These are phyloP conservation scores for Pseudotriccus pelzelni DNA, from an alignment of 2,797 vertebrate species.

Conservation along the genomic window DNA sequence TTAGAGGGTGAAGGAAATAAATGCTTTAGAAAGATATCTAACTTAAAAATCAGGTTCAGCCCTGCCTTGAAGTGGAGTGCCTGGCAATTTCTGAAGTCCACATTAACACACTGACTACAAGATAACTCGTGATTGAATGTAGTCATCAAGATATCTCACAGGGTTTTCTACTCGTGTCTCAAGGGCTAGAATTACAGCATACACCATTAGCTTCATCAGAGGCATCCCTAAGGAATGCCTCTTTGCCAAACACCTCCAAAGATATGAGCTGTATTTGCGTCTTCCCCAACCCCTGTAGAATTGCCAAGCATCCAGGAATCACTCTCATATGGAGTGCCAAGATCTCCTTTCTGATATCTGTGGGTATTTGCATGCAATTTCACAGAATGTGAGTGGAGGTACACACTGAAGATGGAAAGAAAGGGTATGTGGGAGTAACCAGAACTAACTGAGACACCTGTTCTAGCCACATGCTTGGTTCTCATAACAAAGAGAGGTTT, in stretches of 20 bases:
- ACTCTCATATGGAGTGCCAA: background rate
- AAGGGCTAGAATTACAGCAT: background rate
- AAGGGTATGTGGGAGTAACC: background rate
- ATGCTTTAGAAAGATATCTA: background rate
- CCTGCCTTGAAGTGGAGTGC: background rate
- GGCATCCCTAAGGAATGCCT: background rate
- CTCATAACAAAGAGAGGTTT: background rate
- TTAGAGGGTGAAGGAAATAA: background rate
- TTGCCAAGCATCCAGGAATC: background rate
- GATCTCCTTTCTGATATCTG: background rate
- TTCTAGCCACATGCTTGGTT: background rate
- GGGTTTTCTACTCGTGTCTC: background rate
- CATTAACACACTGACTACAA: background rate
- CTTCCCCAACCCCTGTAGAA: background rate
- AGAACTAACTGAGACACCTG: background rate
- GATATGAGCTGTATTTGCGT: background rate
- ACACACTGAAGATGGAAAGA: background rate
- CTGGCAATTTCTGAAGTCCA: background rate
- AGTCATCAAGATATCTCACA: background rate
- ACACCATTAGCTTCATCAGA: background rate
- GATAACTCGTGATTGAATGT: background rate
- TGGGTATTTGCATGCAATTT: background rate
- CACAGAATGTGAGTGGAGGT: background rate
- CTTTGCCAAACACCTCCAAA: accelerated
- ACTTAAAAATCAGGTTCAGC: background rate